These are phyloP conservation scores for Macrochelys suwanniensis DNA, from an alignment of 2,797 vertebrate species.

Conservation along the genomic window DNA sequence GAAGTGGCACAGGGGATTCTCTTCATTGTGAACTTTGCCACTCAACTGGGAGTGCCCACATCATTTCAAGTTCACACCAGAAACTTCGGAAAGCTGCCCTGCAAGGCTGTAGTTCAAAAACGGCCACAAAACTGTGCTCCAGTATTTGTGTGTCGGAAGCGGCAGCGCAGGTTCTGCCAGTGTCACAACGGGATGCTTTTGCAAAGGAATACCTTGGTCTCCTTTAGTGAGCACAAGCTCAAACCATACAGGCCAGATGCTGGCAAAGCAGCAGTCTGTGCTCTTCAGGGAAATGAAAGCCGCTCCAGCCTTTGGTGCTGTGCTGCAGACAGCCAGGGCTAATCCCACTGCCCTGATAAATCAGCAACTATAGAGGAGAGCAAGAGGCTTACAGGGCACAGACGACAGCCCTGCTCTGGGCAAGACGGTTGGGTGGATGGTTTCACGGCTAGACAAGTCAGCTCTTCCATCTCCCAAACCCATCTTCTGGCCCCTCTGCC, in stretches of 20 bases:
- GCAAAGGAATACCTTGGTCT: neutral
- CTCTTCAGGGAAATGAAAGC: neutral
- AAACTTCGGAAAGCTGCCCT: neutral
- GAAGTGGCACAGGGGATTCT: neutral
- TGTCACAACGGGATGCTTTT: rapidly evolving
- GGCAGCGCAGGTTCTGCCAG: neutral
- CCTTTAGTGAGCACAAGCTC: rapidly evolving
- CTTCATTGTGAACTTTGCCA: rapidly evolving
- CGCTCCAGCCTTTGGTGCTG: neutral
- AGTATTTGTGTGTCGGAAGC: rapidly evolving
- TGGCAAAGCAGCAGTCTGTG: neutral
- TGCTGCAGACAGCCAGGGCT: neutral
- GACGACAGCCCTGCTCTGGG: neutral
- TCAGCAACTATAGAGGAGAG: neutral
- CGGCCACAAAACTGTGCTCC: neutral
- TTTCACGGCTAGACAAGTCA: rapidly evolving
- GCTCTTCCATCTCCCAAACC: neutral
- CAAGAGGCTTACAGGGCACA: neutral
- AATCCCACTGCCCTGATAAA: neutral
- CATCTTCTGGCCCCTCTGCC: neutral
- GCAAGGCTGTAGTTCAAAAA: neutral
- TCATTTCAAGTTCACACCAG: neutral
- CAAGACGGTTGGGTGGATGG: rapidly evolving
- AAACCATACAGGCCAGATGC: rapidly evolving
- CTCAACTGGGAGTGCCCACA: rapidly evolving